A percentile compares a stretch with the other conserved stretches of the same genome.
Conservation (phyloP, 2,113 vertebrate genomes). For the Gymnorhina tibicen region DNA sequence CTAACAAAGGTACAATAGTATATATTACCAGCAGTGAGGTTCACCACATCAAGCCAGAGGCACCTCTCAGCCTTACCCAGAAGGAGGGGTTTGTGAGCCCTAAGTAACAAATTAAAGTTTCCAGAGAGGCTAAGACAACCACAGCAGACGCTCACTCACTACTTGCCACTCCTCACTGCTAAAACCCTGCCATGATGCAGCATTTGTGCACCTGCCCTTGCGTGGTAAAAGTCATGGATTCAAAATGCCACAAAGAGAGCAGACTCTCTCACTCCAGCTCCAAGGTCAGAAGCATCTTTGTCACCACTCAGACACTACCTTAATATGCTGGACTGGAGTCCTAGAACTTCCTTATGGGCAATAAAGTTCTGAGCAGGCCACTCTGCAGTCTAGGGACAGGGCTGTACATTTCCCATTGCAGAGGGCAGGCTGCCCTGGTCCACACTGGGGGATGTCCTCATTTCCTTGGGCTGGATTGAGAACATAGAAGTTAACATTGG, state of each 20-base stretch:
- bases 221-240: not conserved
- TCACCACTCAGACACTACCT: not conserved
- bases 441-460: not conserved
- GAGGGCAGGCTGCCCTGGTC: not conserved
- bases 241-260: not conserved
- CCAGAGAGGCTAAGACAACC: not conserved
- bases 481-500: not conserved
- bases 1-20: rapidly evolving
- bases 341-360: not conserved
- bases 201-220: not conserved
- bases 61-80: not conserved
- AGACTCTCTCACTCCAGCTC: not conserved
- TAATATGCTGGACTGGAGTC: not conserved
- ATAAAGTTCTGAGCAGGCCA: not conserved
- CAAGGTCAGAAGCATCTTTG: not conserved
- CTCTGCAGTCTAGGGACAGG: not conserved
- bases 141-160: not conserved
- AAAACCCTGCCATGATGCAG: not conserved
- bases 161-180: not conserved
- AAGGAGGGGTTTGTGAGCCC: not conserved
- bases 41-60: rapidly evolving
- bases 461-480: not conserved
- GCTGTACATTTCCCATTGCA: not conserved
- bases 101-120: not conserved
- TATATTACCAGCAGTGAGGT: not conserved